These are phyloP conservation scores for Bemisia tabaci DNA, from an alignment of 1,140 invertebrate species.

Conservation along the genomic window DNA sequence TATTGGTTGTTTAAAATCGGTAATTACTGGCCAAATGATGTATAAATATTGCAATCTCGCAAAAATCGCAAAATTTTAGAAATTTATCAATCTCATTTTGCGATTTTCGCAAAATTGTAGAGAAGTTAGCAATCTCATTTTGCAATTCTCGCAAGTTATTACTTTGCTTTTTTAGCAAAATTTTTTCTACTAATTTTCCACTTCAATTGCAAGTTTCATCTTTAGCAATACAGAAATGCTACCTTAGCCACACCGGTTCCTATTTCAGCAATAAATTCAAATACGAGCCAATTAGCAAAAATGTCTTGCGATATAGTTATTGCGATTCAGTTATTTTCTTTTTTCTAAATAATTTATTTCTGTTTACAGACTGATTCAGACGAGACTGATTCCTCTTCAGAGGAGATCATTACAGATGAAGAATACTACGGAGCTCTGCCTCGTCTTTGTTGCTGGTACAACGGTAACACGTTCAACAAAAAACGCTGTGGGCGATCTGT, in stretches of 20 bases:
- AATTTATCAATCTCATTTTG: too few relatives aligned
- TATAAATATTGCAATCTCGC: too few relatives aligned
- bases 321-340: neutral
- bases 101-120: too few relatives aligned
- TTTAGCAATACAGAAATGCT: neutral
- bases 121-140: too few relatives aligned
- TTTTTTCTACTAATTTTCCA: too few relatives aligned
- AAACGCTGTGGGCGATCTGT: neutral
- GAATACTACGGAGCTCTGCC: neutral
- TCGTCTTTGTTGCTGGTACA: neutral
- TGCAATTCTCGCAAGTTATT: too few relatives aligned
- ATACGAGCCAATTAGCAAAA: neutral
- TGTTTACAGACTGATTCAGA: neutral
- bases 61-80: too few relatives aligned
- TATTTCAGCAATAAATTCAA: neutral
- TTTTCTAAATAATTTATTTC: neutral
- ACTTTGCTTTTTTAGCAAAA: too few relatives aligned
- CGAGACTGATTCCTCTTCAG: neutral
- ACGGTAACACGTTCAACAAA: neutral
- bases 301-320: neutral
- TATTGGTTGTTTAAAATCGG: too few relatives aligned
- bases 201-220: too few relatives aligned
- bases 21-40: too few relatives aligned
- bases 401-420: neutral
- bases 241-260: neutral